Evolutionary conservation across 2,888 invertebrate genomes (phyloP).

Genomic region (Petrolisthes cinctipes): DNA sequence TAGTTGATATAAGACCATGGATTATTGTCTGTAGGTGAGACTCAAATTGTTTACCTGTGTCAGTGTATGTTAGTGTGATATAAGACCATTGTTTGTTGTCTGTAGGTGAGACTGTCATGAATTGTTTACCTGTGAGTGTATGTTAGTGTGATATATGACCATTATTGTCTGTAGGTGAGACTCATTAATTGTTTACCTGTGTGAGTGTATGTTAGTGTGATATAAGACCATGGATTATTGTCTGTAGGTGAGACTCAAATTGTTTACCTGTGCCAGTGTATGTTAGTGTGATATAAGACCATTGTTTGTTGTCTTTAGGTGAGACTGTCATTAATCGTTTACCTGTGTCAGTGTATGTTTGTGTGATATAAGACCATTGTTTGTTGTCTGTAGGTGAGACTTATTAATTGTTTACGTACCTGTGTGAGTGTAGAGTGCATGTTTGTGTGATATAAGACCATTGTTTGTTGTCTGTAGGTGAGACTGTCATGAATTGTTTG

Average conservation of each 20-base stretch:
- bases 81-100: too few relatives aligned
- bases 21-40: background rate
- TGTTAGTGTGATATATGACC: background rate
- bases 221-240: background rate
- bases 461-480: slow-evolving; percentile 8
- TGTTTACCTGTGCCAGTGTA: too few relatives aligned
- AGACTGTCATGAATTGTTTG: background rate
- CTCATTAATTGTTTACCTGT: background rate
- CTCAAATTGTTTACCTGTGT: background rate
- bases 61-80: too few relatives aligned
- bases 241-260: background rate
- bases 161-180: background rate
- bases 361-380: too few relatives aligned
- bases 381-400: too few relatives aligned
- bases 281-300: too few relatives aligned
- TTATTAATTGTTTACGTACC: too few relatives aligned
- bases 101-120: too few relatives aligned
- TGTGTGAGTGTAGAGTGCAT: too few relatives aligned
- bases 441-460: background rate
- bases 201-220: background rate
- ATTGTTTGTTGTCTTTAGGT: background rate
- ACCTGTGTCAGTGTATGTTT: too few relatives aligned
- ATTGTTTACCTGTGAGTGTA: background rate
- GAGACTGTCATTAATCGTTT: background rate
- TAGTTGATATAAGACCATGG: too few relatives aligned